Base-by-base conservation (phyloP, 1,140 invertebrate genomes). In the Diorhabda carinulata region DNA sequence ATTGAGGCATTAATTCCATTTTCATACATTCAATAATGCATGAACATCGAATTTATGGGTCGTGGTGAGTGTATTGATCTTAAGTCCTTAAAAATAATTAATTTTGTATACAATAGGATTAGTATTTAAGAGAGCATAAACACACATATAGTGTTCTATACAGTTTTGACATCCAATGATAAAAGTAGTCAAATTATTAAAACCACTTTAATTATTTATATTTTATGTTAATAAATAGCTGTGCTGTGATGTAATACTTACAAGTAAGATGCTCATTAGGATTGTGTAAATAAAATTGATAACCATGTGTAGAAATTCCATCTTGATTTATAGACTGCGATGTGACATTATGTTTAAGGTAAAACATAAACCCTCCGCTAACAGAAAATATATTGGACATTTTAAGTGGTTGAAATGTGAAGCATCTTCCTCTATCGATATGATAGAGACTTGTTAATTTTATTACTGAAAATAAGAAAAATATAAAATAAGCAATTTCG, bases 271-370 rank as follows among this genome's bases (percentile, higher is more conserved):
- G 6, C 3, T 52, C 47, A 4, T 52, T 52, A 8, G 47, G 47
- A 52, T n/a, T n/a, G n/a, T 52, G 47, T 52, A 52, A 52, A n/a
- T 52, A 52, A 52, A 52, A n/a, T n/a, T 52, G 47, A 52, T 52
- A 52, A 52, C 47, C 47, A 52, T 6, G 47, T 2, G 47, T 8
- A 52, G 2, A 8, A 2, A 4, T 8, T 3, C n/a, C 2, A 52
- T 6, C 6, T 3, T 52, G n/a, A 52, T 4, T n/a, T 2, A 6
- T 4, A 52, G 2, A 6, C n/a, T 52, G 6, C n/a, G 6, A 8
- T n/a, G 4, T n/a, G 2, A 8, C 6, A 52, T 52, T 52, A 52
- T 52, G 47, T 3, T n/a, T 52, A 8, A 52, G 47, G n/a, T 3
- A 52, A n/a, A 52, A 52, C 6, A 52, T 8, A 52, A 52, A 52